These are phyloP conservation scores for Marronus borbonicus DNA, from an alignment of 2,888 invertebrate species.

Conservation along the genomic window DNA sequence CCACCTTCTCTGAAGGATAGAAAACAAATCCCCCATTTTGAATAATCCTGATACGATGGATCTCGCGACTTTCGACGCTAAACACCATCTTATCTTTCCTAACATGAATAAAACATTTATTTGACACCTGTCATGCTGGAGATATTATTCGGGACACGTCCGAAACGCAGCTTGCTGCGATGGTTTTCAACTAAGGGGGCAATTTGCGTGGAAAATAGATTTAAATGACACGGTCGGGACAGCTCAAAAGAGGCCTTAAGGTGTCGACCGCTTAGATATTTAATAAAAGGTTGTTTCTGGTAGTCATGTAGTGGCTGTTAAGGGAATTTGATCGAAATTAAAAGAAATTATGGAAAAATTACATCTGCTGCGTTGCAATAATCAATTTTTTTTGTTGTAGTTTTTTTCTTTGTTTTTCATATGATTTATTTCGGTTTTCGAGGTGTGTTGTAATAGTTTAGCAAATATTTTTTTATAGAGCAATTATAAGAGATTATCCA, in stretches of 20 bases:
- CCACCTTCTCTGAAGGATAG: neutral
- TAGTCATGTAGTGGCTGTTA: too few relatives aligned
- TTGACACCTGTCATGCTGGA: conserved; percentile 24
- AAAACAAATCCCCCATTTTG: conserved; percentile 10
- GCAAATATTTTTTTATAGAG: too few relatives aligned
- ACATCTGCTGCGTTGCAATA: too few relatives aligned
- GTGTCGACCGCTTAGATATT: neutral
- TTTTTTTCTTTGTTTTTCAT: too few relatives aligned
- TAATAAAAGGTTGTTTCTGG: neutral
- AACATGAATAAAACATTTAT: conserved; percentile 37
- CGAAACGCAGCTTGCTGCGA: neutral
- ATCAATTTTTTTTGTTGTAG: too few relatives aligned
- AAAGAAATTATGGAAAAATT: too few relatives aligned
- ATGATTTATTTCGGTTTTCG: too few relatives aligned
- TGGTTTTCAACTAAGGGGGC: neutral
- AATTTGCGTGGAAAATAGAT: neutral
- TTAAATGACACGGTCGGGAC: neutral
- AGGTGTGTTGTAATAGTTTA: too few relatives aligned
- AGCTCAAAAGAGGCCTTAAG: neutral
- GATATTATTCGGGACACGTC: conserved; percentile 3
- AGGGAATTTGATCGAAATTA: too few relatives aligned
- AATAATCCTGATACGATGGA: neutral
- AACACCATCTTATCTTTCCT: conserved; percentile 17
- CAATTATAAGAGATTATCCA: too few relatives aligned
- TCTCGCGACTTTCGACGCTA: conserved; percentile 12